Percentiles rank a stretch among this genome's conserved stretches.
Evolutionary conservation across 2,797 vertebrate species (phyloP).

Genomic region (Darevskia nairensis): DNA sequence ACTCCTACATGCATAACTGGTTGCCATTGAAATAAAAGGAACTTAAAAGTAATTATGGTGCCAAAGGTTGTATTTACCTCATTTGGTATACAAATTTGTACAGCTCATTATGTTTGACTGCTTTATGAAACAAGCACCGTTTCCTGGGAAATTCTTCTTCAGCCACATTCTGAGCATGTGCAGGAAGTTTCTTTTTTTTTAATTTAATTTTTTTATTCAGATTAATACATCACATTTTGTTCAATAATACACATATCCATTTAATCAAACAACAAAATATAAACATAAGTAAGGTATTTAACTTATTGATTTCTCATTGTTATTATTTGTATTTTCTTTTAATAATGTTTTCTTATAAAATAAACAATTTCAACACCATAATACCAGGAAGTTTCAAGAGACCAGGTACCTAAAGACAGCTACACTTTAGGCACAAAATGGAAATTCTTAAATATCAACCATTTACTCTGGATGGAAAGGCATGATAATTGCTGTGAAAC

Average conservation of each 20-base stretch:
- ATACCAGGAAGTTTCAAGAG: not conserved
- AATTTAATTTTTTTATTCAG: no score
- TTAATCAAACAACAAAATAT: no score
- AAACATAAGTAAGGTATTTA: no score
- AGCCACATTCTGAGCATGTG: not conserved
- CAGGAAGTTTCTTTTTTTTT: not conserved
- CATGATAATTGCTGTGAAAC: not conserved
- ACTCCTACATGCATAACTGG: not conserved
- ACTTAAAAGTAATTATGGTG: not conserved
- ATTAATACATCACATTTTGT: no score
- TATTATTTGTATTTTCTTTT: no score
- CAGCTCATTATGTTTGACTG: not conserved
- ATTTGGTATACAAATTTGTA: not conserved
- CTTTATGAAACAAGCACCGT: not conserved
- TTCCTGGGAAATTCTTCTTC: not conserved
- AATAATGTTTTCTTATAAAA: no score
- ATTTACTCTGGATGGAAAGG: not conserved
- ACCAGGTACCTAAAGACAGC: not conserved
- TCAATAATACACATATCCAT: no score
- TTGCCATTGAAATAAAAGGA: not conserved
- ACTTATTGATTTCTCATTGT: no score
- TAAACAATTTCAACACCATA: no score
- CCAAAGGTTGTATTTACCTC: not conserved
- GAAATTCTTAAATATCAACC: not conserved
- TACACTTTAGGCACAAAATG: not conserved